Evolutionary conservation across 2,113 vertebrate species (phyloP).

Genomic region (Epinephelus moara): DNA sequence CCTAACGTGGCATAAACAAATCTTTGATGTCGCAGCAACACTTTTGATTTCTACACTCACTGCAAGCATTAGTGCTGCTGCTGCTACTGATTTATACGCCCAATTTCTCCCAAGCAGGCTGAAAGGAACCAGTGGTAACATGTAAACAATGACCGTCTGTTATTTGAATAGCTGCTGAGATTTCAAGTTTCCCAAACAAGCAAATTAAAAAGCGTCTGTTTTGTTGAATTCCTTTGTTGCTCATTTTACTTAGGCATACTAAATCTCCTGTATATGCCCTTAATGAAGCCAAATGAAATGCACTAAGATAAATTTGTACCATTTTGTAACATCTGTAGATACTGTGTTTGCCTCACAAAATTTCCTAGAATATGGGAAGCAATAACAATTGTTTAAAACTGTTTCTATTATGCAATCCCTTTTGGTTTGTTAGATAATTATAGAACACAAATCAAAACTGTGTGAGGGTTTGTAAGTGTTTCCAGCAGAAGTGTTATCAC

Average conservation of each 20-base stretch:
- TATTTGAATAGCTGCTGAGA: constrained; percentile 10
- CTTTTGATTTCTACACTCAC: not conserved
- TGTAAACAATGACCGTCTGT: constrained; percentile 4
- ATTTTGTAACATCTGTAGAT: not conserved
- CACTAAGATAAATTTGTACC: too few relatives aligned
- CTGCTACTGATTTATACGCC: not conserved
- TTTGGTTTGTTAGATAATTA: not conserved
- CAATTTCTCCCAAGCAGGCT: not conserved
- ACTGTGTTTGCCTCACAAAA: not conserved
- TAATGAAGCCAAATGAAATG: not conserved
- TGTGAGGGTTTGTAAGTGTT: not conserved
- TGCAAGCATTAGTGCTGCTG: not conserved
- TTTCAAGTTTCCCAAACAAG: constrained; percentile 14
- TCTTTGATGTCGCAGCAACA: not conserved
- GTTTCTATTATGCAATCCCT: not conserved
- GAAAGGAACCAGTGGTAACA: constrained; percentile 23
- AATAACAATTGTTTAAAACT: not conserved
- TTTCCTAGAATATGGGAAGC: not conserved
- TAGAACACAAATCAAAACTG: not conserved
- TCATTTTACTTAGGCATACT: not conserved
- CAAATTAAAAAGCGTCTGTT: not conserved
- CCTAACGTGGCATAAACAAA: constrained; percentile 1
- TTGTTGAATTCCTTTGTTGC: not conserved
- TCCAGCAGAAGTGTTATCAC: not conserved
- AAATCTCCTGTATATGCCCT: not conserved